A percentile compares a stretch with the other conserved stretches of the same genome.
Conservation (phyloP, 2,113 vertebrate genomes). For the Camelus bactrianus region DNA sequence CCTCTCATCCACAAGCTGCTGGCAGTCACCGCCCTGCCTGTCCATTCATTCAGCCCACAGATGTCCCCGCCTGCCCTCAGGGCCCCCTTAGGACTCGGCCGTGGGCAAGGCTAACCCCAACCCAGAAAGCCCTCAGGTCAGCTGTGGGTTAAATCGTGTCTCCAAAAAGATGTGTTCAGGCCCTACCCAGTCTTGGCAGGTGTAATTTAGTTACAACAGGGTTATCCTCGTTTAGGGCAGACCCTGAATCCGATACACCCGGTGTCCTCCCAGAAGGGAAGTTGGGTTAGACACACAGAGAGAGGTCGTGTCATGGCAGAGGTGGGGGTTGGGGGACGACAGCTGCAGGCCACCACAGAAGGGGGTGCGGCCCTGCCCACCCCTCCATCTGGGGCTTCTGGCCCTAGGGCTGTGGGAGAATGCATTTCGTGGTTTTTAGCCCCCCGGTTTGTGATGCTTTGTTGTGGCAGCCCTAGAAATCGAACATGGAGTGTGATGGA, state of each 20-base stretch:
- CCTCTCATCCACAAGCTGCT: fast-evolving
- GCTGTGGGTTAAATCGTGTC: neutral
- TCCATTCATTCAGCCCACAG: fast-evolving
- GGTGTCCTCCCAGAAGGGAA: fast-evolving
- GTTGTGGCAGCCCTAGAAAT: fast-evolving
- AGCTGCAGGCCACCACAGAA: fast-evolving
- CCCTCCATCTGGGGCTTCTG: neutral
- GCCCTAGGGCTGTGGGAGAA: neutral
- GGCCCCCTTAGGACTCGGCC: neutral
- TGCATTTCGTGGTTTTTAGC: fast-evolving
- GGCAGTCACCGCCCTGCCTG: fast-evolving
- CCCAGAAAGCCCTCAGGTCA: neutral
- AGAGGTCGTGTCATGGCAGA: fast-evolving
- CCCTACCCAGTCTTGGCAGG: neutral
- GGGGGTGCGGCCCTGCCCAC: fast-evolving
- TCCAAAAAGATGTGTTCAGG: fast-evolving
- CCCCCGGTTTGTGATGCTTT: fast-evolving
- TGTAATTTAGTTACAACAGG: neutral
- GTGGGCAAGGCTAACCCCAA: fast-evolving
- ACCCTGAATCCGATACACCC: fast-evolving
- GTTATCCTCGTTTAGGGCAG: too few relatives aligned
- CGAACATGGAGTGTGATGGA: fast-evolving
- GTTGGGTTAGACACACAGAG: neutral
- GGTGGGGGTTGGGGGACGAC: fast-evolving
- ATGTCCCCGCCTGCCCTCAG: fast-evolving